Evolutionary conservation across 1,140 invertebrate genomes (phyloP), one percentile per base, ranked within the genome.

Genomic region (Archivesica marissinica): DNA sequence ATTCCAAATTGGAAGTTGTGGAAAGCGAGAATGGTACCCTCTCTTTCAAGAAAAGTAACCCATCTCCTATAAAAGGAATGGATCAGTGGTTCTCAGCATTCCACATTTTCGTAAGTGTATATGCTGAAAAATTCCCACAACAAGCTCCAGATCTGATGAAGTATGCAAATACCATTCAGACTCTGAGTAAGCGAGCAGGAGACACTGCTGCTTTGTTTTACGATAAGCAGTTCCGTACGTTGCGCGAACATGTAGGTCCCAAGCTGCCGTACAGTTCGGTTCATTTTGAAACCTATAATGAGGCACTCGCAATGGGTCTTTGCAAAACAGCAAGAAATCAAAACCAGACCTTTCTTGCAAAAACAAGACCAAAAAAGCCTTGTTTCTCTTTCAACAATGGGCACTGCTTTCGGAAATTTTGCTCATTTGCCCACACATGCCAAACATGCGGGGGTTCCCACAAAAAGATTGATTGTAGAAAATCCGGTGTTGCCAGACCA

Each of bases 341-440:
- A 33, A 33, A 33, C 35, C 59, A 35, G 25, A 13, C 59, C 59
- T 64, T 33, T 64, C 25, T 13, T 13, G 7, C 59, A 25, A 6
- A 64, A 64, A n/a, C 7, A n/a, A 13, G 6, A 64, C 25, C 59
- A 33, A 25, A 64, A 64, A n/a, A 33, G 28, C 25, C 59, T 33
- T 64, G 59, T 30, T 64, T 13, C 59, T 33, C 25, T n/a, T 64
- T 64, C 25, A 64, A 64, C 33, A 35, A 64, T 35, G 33, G 59
- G 33, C 28, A 64, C 13, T 64, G 59, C 23, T 13, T 13, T 64
- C 13, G 28, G 35, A 25, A 64, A 25, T 13, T 13, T 17, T 30
- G 59, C 59, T 30, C 33, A 25, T 64, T 35, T 30, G 13, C 28
- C 7, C 25, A 64, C 23, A 23, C 25, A 54, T 54, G 52, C 25